Base-by-base conservation (phyloP, 2,888 invertebrate species). In the Theodoxus fluviatilis region DNA sequence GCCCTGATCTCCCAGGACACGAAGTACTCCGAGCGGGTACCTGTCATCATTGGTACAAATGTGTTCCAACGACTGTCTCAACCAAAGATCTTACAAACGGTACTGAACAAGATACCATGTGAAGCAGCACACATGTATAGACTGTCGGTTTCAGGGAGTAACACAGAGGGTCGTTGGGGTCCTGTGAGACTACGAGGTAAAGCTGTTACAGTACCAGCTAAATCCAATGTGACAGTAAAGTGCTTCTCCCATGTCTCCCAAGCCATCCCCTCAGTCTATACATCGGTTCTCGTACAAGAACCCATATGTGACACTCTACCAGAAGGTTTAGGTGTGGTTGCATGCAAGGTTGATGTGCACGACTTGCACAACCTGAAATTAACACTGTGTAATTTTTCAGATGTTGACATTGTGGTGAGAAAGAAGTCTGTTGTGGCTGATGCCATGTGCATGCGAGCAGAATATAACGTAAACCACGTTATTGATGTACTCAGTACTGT, bases 1-100 rank as follows among this genome's bases (percentile, higher is more conserved):
- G n/a, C n/a, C n/a, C n/a, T 69, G 18, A 52, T 69, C 15, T 69
- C 63, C 35, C 49, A 38, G 6, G 69, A 69, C 25, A 69, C 69
- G 31, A 18, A 18, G n/a, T 69, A n/a, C 37, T 47, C 64, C 7
- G 9, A 49, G 35, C 33, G 33, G 22, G 43, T 68, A 12, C 68
- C 61, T 9, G 35, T 68, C 18, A 59, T 61, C 2, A 40, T 68
- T 43, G 63, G 68, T 22, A 68, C 68, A 59, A 68, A 68, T 43
- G 57, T 43, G 1, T 59, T 61, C 1, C 47, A 40, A 38, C 31
- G 18, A 22, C 7, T 37, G 3, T 12, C 63, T 38, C 18, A 63
- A 25, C 22, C n/a, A n/a, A n/a, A n/a, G n/a, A n/a, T n/a, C n/a
- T n/a, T n/a, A n/a, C n/a, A n/a, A n/a, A n/a, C n/a, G n/a, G n/a